Evolutionary conservation across 2,113 vertebrate species (phyloP).

Genomic region (Rhizomys pruinosus): DNA sequence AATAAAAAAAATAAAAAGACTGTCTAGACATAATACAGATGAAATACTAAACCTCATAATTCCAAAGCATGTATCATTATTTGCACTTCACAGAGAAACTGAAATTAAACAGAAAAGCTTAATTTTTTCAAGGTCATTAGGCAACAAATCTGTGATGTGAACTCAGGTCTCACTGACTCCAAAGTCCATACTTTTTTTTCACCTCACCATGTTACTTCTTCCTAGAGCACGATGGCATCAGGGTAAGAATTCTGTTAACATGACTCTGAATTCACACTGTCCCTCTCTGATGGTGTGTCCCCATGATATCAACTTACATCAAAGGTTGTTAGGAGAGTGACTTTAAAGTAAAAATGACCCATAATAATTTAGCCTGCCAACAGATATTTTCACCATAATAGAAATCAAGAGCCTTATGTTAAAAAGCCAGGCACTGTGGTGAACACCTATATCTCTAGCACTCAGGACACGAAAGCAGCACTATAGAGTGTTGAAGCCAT

Average conservation of each 20-base stretch:
- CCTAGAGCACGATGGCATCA: neutral
- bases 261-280: neutral
- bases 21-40: constrained; percentile 2
- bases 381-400: neutral
- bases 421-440: neutral
- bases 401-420: neutral
- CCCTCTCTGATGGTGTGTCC: neutral
- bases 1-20: no score
- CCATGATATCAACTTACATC: neutral
- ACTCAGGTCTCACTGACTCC: neutral
- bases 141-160: neutral
- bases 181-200: neutral
- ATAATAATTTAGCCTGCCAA: neutral
- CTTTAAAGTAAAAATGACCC: constrained; percentile 28
- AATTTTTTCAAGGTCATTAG: constrained; percentile 9
- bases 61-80: constrained; percentile 3
- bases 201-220: neutral
- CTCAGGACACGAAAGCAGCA: neutral
- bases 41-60: neutral
- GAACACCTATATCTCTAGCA: neutral
- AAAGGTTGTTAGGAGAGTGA: constrained; percentile 9
- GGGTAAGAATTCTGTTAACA: neutral
- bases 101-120: constrained; percentile 49
- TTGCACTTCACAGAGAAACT: constrained; percentile 34
- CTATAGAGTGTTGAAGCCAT: neutral